These are phyloP conservation scores for Leptopilina myrica DNA, from an alignment of 2,888 invertebrate genomes.

Conservation along the genomic window DNA sequence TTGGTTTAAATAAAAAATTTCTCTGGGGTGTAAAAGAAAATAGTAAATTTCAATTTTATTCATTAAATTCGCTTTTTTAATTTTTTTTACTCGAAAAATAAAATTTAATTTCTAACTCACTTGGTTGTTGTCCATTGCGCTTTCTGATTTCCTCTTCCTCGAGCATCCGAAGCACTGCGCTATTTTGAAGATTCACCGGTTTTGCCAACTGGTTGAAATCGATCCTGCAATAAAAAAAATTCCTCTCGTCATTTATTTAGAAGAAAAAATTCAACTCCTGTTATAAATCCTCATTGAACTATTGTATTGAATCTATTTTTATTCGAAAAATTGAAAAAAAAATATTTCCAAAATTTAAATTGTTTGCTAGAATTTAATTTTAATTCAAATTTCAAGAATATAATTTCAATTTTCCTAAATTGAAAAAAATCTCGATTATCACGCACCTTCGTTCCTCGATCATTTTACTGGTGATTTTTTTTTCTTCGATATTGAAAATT, in stretches of 20 bases:
- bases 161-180: conserved; percentile 89
- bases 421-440: conserved; percentile 5
- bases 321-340: no score
- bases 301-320: no score
- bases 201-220: conserved; percentile 87
- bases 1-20: no score
- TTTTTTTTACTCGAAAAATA: no score
- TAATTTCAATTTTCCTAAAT: not conserved
- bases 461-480: conserved; percentile 46
- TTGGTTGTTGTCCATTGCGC: conserved; percentile 81
- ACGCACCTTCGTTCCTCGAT: conserved; percentile 55
- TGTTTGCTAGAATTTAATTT: no score
- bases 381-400: no score
- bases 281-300: not conserved
- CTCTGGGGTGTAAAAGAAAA: not conserved
- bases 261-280: conserved; percentile 8
- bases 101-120: conserved; percentile 77
- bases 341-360: no score
- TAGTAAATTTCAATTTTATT: no score
- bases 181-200: conserved; percentile 89
- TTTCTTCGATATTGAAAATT: not conserved
- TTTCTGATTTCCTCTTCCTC: conserved; percentile 89
- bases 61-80: no score
- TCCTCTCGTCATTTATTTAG: conserved; percentile 5
- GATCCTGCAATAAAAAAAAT: conserved; percentile 80